Evolutionary conservation across 2,113 vertebrate genomes (phyloP).

Genomic region (Nothobranchius kuhntae): DNA sequence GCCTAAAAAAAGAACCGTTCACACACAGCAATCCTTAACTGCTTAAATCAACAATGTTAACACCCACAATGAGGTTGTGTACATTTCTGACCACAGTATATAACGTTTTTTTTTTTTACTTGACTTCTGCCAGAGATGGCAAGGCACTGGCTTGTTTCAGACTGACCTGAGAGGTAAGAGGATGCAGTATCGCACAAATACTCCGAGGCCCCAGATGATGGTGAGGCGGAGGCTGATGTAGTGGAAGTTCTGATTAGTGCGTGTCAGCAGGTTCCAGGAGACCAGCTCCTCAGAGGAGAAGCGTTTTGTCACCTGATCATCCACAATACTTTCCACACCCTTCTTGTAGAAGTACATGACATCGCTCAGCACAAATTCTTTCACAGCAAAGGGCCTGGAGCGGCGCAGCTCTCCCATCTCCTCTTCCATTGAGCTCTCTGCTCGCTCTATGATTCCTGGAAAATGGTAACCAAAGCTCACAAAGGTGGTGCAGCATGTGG

Average conservation of each 20-base stretch:
- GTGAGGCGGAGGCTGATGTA: conserved; percentile 91
- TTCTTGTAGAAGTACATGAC: conserved; percentile 91
- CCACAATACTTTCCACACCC: conserved; percentile 91
- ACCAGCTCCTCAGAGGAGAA: conserved; percentile 96
- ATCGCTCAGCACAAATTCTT: conserved; percentile 87
- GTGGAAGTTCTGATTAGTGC: conserved; percentile 93
- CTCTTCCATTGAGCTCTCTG: conserved; percentile 86
- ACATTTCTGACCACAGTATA: no score
- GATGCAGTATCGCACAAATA: conserved; percentile 88
- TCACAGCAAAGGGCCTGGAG: conserved; percentile 43
- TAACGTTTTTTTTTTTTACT: no score
- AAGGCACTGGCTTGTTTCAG: no score
- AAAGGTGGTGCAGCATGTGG: no score
- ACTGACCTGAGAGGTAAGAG: conserved; percentile 90
- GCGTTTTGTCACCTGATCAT: conserved; percentile 93
- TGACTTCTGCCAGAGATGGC: no score
- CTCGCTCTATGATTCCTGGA: conserved; percentile 90
- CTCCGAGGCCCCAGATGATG: conserved; percentile 89
- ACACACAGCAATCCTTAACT: no score
- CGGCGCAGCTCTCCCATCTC: conserved; percentile 81
- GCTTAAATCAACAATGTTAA: no score
- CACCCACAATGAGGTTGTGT: no score
- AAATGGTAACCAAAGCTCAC: not conserved
- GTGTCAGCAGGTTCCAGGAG: conserved; percentile 97
- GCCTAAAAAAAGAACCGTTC: no score